phyloP scores from a whole-genome alignment of 2,888 invertebrate genomes.

The Oxycera nigricornis region DNA sequence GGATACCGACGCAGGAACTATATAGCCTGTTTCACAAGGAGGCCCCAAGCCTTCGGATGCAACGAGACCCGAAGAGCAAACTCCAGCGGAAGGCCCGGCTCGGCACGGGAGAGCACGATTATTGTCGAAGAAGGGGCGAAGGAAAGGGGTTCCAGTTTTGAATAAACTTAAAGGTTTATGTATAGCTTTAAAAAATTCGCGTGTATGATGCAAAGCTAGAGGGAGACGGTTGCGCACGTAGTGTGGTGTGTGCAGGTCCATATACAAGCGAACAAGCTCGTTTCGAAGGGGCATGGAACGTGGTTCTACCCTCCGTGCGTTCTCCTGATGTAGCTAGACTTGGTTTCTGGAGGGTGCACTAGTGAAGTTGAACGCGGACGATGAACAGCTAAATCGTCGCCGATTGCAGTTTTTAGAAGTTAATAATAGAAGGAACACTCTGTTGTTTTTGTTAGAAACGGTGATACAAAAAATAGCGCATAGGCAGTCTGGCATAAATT shows the following conservation, averaged over 20 bases:
- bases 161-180: constrained; percentile 15
- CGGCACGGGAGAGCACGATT: not conserved
- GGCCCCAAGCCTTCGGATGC: too few species aligned
- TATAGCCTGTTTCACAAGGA: too few species aligned
- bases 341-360: constrained; percentile 47
- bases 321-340: constrained; percentile 17
- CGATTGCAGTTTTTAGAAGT: constrained; percentile 36
- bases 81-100: too few species aligned
- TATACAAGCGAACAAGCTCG: not conserved
- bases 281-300: not conserved
- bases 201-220: constrained; percentile 10
- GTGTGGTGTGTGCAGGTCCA: constrained; percentile 25
- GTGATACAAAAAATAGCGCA: constrained; percentile 1
- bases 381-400: constrained; percentile 47
- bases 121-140: not conserved
- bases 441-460: not conserved
- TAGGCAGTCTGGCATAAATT: not conserved
- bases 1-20: too few species aligned
- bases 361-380: constrained; percentile 51
- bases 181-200: constrained; percentile 10
- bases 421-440: constrained; percentile 24
- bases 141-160: constrained; percentile 5
- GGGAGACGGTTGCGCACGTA: not conserved
- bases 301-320: constrained; percentile 15
- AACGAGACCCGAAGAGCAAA: too few species aligned